Base-by-base conservation (phyloP, 2,888 invertebrate species). In the Cheilosia soror region DNA sequence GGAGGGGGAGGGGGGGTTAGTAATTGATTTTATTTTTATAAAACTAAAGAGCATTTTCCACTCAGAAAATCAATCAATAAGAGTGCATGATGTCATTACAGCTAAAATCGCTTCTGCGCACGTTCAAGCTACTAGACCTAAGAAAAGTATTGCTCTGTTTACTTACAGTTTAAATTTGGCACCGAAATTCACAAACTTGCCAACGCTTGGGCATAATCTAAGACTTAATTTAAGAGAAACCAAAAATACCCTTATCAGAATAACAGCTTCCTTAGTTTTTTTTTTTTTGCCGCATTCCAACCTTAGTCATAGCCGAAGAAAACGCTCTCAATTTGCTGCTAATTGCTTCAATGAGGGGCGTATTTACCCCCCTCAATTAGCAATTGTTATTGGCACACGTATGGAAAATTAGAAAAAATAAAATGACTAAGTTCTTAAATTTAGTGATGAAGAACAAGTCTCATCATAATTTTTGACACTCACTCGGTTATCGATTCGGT, bases 401-500 rank as follows among this genome's bases (percentile, higher is more conserved):
- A 68, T 5, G 53, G 11, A n/a, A 73, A 66, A 58, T 6, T 6
- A 42, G 11, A 44, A 13, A 13, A 33, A 57, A 31, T 6, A 42
- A 20, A 25, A 33, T 57, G 60, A 71, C 58, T 37, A 57, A 44
- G 27, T 53, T 68, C 55, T 27, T 55, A 53, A 27, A 55, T 42
- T 55, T 29, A 71, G 25, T 11, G 5, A 20, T 31, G 25, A 47
- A 44, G 20, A 47, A 15, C 11, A 62, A 73, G 53, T 62, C 25
- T 29, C 25, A 49, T 27, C 5, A 49, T 13, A 1, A 11, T 27
- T 20, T 58, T 29, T 29, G 49, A 80, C 73, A 80, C 86, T 86
- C 82, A 86, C 86, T 86, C 77, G 68, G 66, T 82, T 72, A 58
- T 86, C 82, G 51, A 57, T 69, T 11, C 86, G 82, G 57, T 86